Evolutionary conservation across 1,140 invertebrate genomes (phyloP).

Genomic region (Scaptomyza graminum): DNA sequence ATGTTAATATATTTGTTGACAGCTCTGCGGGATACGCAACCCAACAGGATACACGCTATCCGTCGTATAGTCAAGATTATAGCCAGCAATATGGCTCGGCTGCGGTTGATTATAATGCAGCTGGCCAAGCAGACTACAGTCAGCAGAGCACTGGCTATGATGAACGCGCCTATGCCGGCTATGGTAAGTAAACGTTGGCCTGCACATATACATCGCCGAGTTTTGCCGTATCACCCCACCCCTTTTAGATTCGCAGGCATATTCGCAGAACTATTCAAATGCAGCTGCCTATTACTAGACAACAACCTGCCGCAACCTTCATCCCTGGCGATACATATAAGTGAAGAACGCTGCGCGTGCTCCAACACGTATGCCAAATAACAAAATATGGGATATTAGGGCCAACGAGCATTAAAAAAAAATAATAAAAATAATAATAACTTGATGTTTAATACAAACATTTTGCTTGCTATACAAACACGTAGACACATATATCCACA

Average conservation of each 20-base stretch:
- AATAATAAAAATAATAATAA: conserved; percentile 16
- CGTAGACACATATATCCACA: conserved; percentile 31
- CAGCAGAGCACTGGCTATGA: conserved; percentile 74
- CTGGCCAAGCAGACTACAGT: conserved; percentile 77
- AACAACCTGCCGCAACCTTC: conserved; percentile 39
- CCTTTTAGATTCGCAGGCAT: conserved; percentile 75
- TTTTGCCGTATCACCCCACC: conserved; percentile 16
- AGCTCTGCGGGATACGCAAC: conserved; percentile 73
- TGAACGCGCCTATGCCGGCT: conserved; percentile 78
- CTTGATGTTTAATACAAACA: conserved; percentile 59
- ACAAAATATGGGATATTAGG: conserved; percentile 63
- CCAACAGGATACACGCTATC: conserved; percentile 78
- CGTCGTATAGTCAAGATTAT: conserved; percentile 77
- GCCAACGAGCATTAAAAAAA: conserved; percentile 47
- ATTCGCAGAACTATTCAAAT: conserved; percentile 80
- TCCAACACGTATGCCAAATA: conserved; percentile 64
- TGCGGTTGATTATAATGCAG: conserved; percentile 77
- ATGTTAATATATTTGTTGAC: conserved; percentile 2
- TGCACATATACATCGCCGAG: conserved; percentile 17
- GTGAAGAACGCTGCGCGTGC: conserved; percentile 77
- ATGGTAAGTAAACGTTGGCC: conserved; percentile 64
- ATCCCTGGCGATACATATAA: conserved; percentile 46
- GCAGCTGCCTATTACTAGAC: conserved; percentile 81
- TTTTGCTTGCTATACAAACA: conserved; percentile 53
- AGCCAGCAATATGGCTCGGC: conserved; percentile 79